Conservation (phyloP, 23 tunicate genomes). For the Botrylloides violaceus region DNA sequence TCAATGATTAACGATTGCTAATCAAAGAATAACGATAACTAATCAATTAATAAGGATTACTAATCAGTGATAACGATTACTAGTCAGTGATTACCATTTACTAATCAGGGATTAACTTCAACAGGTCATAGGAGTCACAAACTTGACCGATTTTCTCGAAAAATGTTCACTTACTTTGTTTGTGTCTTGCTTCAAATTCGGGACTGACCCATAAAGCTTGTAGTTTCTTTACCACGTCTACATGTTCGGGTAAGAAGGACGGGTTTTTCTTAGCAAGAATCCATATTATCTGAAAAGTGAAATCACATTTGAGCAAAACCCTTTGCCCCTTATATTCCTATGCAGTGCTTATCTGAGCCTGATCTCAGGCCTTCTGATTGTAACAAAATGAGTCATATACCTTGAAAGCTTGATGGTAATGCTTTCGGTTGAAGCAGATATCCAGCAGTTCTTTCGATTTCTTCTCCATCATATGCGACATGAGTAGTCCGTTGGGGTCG, state of each 20-base stretch:
- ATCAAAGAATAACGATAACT: too few species aligned
- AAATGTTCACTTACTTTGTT: conserved; percentile 35
- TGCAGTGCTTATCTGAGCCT: too few species aligned
- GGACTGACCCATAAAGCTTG: conserved; percentile 67
- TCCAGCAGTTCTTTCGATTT: conserved; percentile 26
- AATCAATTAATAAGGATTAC: too few species aligned
- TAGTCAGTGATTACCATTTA: background rate
- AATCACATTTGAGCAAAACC: background rate
- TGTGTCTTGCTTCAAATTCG: conserved; percentile 39
- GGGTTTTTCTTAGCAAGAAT: conserved; percentile 56
- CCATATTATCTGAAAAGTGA: conserved; percentile 50
- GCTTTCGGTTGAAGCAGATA: conserved; percentile 47
- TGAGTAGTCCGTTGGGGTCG: conserved; percentile 40
- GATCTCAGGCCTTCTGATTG: too few species aligned
- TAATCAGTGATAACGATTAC: background rate
- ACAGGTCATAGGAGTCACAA: too few species aligned
- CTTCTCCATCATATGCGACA: conserved; percentile 45
- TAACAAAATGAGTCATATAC: too few species aligned
- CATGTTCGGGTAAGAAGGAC: conserved; percentile 36
- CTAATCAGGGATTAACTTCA: background rate
- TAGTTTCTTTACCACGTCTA: conserved; percentile 37
- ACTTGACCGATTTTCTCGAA: too few species aligned
- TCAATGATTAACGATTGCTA: too few species aligned
- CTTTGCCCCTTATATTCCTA: background rate
- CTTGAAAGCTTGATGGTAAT: conserved; percentile 58